phyloP scores from a whole-genome alignment of 2,888 invertebrate genomes.

The Autographa gamma region DNA sequence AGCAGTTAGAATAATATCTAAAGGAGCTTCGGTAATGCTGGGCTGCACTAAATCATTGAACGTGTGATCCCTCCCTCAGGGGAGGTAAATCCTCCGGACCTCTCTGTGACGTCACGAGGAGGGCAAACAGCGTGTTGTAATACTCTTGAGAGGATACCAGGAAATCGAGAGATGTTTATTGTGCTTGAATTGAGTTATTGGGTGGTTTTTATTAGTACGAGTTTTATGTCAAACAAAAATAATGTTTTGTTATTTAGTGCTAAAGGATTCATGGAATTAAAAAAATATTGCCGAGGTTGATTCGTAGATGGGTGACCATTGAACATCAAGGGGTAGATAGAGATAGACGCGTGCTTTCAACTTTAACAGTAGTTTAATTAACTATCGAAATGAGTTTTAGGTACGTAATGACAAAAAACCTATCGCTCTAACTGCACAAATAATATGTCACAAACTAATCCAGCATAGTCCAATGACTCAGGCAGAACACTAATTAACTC shows the following conservation, averaged over 20 bases:
- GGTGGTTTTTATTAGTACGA: neutral
- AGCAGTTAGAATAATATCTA: constrained; percentile 4
- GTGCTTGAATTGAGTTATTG: neutral
- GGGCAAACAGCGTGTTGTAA: constrained; percentile 39
- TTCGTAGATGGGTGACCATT: too few species aligned
- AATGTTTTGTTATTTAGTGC: too few species aligned
- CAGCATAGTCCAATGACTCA: neutral
- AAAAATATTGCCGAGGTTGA: too few species aligned
- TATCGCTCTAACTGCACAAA: neutral
- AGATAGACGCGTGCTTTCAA: too few species aligned
- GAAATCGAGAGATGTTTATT: neutral
- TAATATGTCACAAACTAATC: neutral
- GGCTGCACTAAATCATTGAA: constrained; percentile 49
- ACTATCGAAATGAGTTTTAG: too few species aligned
- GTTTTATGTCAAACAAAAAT: neutral
- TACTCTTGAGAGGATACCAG: constrained; percentile 10
- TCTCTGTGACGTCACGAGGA: constrained; percentile 46
- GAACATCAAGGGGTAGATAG: too few species aligned
- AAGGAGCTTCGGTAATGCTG: constrained; percentile 32
- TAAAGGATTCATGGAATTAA: too few species aligned
- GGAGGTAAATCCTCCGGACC: constrained; percentile 37
- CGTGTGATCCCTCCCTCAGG: constrained; percentile 48
- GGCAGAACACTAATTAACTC: neutral
- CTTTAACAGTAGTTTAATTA: too few species aligned
- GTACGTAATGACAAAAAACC: too few species aligned